A percentile compares a stretch with the other conserved stretches of the same genome.
Conservation (phyloP, 2,797 vertebrate species). For the Sebastes hubbsi region DNA sequence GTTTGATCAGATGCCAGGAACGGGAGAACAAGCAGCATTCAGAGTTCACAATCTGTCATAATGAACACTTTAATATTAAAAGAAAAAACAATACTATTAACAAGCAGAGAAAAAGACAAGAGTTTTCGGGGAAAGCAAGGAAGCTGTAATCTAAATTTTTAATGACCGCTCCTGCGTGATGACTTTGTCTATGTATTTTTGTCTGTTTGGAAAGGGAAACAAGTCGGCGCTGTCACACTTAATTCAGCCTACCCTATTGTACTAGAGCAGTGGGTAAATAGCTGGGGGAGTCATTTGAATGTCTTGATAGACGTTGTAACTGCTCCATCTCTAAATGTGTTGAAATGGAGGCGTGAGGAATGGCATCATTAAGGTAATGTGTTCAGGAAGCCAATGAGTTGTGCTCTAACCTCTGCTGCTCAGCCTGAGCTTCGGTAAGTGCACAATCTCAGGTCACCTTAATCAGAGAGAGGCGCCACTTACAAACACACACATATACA, state of each 20-base stretch:
- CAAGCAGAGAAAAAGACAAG: constrained; percentile 58
- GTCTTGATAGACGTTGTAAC: constrained; percentile 71
- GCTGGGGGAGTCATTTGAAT: constrained; percentile 73
- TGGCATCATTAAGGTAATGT: constrained; percentile 79
- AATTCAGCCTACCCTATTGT: constrained; percentile 66
- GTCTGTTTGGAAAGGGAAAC: constrained; percentile 60
- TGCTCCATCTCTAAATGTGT: constrained; percentile 69
- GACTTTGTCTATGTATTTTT: constrained; percentile 64
- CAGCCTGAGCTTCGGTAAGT: constrained; percentile 66
- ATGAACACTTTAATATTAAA: constrained; percentile 76
- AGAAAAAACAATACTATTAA: constrained; percentile 72
- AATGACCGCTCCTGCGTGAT: constrained; percentile 70
- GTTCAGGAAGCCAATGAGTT: constrained; percentile 73
- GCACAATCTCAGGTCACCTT: constrained; percentile 76
- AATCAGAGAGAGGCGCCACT: constrained; percentile 60
- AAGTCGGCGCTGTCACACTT: constrained; percentile 62
- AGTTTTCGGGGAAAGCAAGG: constrained; percentile 54
- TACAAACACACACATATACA: constrained; percentile 40
- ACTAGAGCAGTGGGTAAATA: constrained; percentile 64
- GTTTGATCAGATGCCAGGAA: constrained; percentile 68
- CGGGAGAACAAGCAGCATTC: constrained; percentile 55
- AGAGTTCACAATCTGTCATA: constrained; percentile 64
- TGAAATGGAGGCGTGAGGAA: constrained; percentile 73
- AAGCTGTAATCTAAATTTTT: constrained; percentile 78
- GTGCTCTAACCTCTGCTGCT: constrained; percentile 72